Base-by-base conservation (phyloP, 2,797 vertebrate genomes). In the Falco naumanni region DNA sequence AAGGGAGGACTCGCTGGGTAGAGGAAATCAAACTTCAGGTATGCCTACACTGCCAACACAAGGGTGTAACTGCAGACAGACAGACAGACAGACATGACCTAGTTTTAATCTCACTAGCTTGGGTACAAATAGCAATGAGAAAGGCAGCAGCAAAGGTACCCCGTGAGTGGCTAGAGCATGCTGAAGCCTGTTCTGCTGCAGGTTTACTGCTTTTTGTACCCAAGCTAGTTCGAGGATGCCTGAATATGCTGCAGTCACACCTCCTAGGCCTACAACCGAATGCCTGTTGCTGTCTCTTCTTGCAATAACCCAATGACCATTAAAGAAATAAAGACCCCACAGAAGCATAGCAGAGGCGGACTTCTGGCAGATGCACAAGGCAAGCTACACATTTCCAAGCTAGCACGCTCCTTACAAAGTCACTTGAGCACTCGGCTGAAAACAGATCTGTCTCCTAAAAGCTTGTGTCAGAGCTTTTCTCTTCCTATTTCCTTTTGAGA, bases 261-360 rank as follows among this genome's bases (percentile, higher is more conserved):
- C 29, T 37, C 20, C 1, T 1, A 33, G 77, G 34, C 48, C 34
- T n/a, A 24, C 48, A 19, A 2, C 14, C 5, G 9, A n/a, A 15
- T 17, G 33, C 33, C 22, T 4, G 6, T 2, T 43, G 54, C 59
- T 2, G 1, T 9, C 39, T 31, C 59, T 34, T n/a, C 37, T 39
- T 54, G n/a, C 68, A 31, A 2, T 0, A 54, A 17, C 7, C 4
- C 1, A 64, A 4, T 16, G 48, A 7, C 4, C 33, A 13, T 13
- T 19, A 6, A 15, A 16, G 66, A 48, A 34, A 25, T 4, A 0
- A 6, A 70, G 47, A 9, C 18, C 68, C 37, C 5, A 2, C 4
- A 7, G 48, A 20, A 29, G 16, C 26, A 13, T 0, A 19, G 37
- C 9, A 12, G 34, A 34, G 48, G 50, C 14, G 54, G 31, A 2